Evolutionary conservation across 2,888 invertebrate genomes (phyloP).

Genomic region (Aspidiotus rigidus): DNA sequence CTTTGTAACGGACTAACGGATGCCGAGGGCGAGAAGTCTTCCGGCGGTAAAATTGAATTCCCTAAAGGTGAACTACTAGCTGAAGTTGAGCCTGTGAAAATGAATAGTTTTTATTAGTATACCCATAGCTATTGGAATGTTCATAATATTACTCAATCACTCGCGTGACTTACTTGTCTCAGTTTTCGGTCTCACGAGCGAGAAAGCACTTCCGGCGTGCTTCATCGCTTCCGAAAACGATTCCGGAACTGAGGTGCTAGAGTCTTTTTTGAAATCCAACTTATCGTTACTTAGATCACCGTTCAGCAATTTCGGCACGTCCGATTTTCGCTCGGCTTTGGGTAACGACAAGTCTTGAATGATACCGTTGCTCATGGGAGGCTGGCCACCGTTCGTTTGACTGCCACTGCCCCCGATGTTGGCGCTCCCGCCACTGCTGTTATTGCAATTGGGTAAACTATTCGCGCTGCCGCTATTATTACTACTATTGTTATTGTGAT

Average conservation of each 20-base stretch:
- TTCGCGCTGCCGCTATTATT: conserved; percentile 28
- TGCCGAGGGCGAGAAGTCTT: conserved; percentile 68
- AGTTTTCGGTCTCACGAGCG: conserved; percentile 73
- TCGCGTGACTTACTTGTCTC: conserved; percentile 54
- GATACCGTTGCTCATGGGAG: conserved; percentile 41
- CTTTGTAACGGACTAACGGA: conserved; percentile 90
- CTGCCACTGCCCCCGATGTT: neutral
- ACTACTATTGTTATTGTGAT: conserved; percentile 29
- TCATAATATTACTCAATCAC: neutral
- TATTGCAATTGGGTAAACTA: conserved; percentile 27
- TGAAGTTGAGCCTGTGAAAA: conserved; percentile 39
- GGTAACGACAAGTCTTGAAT: conserved; percentile 80
- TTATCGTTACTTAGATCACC: conserved; percentile 29
- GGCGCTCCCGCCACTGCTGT: neutral
- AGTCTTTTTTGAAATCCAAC: conserved; percentile 20
- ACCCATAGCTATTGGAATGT: neutral
- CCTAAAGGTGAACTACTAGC: conserved; percentile 71
- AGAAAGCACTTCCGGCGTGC: conserved; percentile 75
- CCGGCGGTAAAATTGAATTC: conserved; percentile 76
- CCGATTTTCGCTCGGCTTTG: conserved; percentile 49
- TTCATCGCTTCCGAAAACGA: conserved; percentile 60
- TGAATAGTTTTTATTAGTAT: neutral
- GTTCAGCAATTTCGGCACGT: conserved; percentile 31
- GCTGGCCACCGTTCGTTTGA: neutral
- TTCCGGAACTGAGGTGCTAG: conserved; percentile 43